phyloP scores from a whole-genome alignment of 2,113 vertebrate species.

The Lampris megalopsis region DNA sequence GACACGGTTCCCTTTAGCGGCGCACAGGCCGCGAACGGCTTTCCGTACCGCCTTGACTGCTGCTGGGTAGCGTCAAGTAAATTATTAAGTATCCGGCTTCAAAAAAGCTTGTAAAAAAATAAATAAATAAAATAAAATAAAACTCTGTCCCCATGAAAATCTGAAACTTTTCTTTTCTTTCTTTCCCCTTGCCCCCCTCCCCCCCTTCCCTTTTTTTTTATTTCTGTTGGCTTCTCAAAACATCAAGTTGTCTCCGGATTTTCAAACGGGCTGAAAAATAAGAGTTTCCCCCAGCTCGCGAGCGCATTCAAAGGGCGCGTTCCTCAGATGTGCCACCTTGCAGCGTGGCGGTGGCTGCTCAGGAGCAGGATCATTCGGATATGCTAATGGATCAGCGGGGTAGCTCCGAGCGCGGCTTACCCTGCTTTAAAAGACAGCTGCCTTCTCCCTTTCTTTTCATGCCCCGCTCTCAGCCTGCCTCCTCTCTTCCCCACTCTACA shows the following conservation, averaged over 20 bases:
- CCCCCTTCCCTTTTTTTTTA: conserved; percentile 67
- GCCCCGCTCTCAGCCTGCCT: conserved; percentile 71
- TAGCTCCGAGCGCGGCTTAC: conserved; percentile 82
- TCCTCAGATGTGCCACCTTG: conserved; percentile 88
- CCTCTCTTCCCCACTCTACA: conserved; percentile 70
- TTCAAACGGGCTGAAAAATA: conserved; percentile 82
- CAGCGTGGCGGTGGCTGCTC: conserved; percentile 81
- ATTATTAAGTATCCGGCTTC: conserved; percentile 84
- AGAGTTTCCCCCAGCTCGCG: conserved; percentile 78
- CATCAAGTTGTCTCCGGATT: conserved; percentile 82
- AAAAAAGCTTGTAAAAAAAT: conserved; percentile 76
- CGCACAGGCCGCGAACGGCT: conserved; percentile 45
- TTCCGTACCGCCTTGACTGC: conserved; percentile 65
- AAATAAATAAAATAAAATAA: too few relatives aligned
- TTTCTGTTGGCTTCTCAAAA: conserved; percentile 81
- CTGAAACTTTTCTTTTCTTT: conserved; percentile 72
- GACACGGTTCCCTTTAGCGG: conserved; percentile 66
- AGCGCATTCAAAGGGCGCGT: conserved; percentile 81
- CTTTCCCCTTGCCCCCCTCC: conserved; percentile 37
- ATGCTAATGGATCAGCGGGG: conserved; percentile 87
- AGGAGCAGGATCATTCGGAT: conserved; percentile 86
- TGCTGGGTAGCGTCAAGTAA: conserved; percentile 79
- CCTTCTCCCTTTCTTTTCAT: conserved; percentile 82
- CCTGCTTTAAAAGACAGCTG: conserved; percentile 85
- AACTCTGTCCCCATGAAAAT: conserved; percentile 78